These are phyloP conservation scores for fruit fly (Drosophila melanogaster) DNA, from an alignment of 1,140 invertebrate genomes.

Conservation along the genomic window DNA sequence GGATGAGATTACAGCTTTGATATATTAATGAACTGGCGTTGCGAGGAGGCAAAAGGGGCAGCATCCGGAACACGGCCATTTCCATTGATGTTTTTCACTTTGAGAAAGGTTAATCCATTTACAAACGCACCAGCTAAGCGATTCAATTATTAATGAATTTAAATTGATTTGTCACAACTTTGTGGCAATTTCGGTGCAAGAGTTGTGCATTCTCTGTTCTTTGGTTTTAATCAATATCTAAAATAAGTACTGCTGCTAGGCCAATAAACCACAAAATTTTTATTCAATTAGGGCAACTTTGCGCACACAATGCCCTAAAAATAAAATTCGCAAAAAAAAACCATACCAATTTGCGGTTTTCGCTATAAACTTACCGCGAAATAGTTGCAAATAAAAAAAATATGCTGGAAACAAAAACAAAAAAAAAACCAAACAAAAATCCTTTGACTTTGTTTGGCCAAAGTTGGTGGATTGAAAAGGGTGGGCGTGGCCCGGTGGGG, in stretches of 20 bases:
- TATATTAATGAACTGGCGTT: slow-evolving; percentile 58
- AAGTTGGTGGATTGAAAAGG: slow-evolving; percentile 14
- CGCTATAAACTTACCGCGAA: slow-evolving; percentile 50
- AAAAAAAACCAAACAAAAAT: slow-evolving; percentile 30
- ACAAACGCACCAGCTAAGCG: not conserved
- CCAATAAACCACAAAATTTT: not conserved
- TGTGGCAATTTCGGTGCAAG: not conserved
- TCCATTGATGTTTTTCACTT: slow-evolving; percentile 18
- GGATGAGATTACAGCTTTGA: slow-evolving; percentile 53
- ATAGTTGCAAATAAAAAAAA: slow-evolving; percentile 56
- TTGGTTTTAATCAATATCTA: not conserved
- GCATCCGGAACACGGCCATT: not conserved
- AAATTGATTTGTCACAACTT: not conserved
- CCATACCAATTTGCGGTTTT: slow-evolving; percentile 69
- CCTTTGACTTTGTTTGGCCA: slow-evolving; percentile 40
- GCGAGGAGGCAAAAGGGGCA: not conserved
- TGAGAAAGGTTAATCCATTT: slow-evolving; percentile 32
- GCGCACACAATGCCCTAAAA: not conserved
- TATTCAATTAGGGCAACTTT: not conserved
- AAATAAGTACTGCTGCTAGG: not conserved
- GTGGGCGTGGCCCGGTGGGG: too few relatives aligned
- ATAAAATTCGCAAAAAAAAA: slow-evolving; percentile 25
- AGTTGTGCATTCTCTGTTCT: not conserved
- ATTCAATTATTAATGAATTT: slow-evolving; percentile 30
- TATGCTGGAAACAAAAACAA: not conserved